Conservation (phyloP, 2,113 vertebrate species). For the Serilophus lunatus region DNA sequence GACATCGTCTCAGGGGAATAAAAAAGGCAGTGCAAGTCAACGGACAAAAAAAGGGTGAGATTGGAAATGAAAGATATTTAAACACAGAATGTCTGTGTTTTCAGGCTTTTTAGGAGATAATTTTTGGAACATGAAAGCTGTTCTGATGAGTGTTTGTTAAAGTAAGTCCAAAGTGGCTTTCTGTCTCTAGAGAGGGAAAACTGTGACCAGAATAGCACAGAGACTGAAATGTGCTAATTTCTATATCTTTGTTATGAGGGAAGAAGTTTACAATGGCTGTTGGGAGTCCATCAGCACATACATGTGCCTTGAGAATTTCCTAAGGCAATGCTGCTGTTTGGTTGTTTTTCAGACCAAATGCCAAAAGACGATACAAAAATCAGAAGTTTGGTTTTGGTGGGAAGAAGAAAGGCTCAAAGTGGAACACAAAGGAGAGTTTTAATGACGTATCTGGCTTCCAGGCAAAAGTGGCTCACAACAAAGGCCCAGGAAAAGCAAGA, state of each 20-base stretch:
- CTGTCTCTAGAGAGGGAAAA: not conserved
- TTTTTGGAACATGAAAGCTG: not conserved
- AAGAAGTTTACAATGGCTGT: not conserved
- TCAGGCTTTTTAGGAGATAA: not conserved
- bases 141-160: not conserved
- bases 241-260: not conserved
- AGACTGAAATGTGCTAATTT: not conserved
- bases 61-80: not conserved
- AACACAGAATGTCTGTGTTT: not conserved
- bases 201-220: not conserved
- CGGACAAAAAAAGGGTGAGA: constrained; percentile 69
- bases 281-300: not conserved
- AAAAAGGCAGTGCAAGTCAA: constrained; percentile 56
- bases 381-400: constrained; percentile 96
- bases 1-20: constrained; percentile 23
- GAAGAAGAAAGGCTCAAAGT: constrained; percentile 92
- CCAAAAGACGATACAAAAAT: constrained; percentile 93
- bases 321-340: not conserved
- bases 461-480: constrained; percentile 82
- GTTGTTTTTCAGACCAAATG: constrained; percentile 76
- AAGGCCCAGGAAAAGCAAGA: constrained; percentile 66
- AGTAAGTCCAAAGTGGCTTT: not conserved
- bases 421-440: constrained; percentile 93
- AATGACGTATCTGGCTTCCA: constrained; percentile 89
- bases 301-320: not conserved